Base-by-base conservation (phyloP, 1,140 invertebrate species). In the Trichomalopsis sarcophagae region DNA sequence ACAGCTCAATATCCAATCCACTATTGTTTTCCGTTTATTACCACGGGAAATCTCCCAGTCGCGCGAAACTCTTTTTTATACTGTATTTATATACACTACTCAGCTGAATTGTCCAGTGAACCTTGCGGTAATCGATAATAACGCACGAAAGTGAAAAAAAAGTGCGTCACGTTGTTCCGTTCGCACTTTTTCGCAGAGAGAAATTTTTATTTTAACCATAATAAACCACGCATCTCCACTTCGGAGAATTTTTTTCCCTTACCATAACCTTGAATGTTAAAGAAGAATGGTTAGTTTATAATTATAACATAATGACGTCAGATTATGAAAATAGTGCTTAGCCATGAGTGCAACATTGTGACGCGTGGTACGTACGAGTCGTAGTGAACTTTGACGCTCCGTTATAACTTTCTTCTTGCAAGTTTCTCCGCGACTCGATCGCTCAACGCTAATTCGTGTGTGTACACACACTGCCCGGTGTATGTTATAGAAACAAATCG, bases 251-350 rank as follows among this genome's bases (percentile, higher is more conserved):
- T 73, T 73, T 36, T 69, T 69, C 10, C 50, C 50, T 55, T 2
- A 1, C 27, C 5, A 6, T 27, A 44, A 50, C 74, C 74, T 76
- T 76, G 74, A 76, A 50, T 76, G 9, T 76, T 76, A 50, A 76
- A 76, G 40, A 76, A 47, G 40, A 76, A 47, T 7, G 1, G 10
- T n/a, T 76, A 44, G 44, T 47, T 44, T 50, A 76, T 76, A 40
- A 76, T 76, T 47, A 76, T 76, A 76, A 50, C 44, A 47, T n/a
- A 27, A 76, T 76, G 74, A 76, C 40, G 74, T 76, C 36, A 50
- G 30, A 76, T 40, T 76, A 76, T 47, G 40, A 76, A 76, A 76
- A 75, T 40, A 33, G 40, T 76, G 17, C 55, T 62, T 50, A 50
- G 13, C n/a, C 2, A 76, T 76, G 2, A 1, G 17, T 14, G 74